Evolutionary conservation across 2,113 vertebrate genomes (phyloP), one percentile per base, ranked within the genome.

Genomic region (Cinclus cinclus): DNA sequence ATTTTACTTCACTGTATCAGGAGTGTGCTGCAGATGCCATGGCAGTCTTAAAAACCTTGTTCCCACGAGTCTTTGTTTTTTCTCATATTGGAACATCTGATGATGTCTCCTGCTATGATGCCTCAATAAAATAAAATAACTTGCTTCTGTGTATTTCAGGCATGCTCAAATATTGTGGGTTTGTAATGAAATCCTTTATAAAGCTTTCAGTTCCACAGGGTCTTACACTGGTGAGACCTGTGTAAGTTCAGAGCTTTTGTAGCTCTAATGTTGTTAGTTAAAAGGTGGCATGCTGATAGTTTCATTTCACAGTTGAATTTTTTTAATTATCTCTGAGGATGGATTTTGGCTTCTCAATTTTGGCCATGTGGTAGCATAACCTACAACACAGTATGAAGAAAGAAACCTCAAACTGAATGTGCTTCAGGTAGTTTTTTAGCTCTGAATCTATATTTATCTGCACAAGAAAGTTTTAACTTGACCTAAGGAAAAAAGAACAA

Each of bases 251-350:
- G 24, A 44, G 90, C 62, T 94, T 92, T 88, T 69, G 79, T 59
- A 63, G 28, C 81, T 85, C 79, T 87, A 62, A 87, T 93, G 88
- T 83, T 64, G 49, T 81, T 89, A 87, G 74, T 60, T 94, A 76
- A 93, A 95, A 94, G 85, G 93, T 87, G 85, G 35, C 90, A 87
- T 87, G 77, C 91, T 96, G 85, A 71, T 84, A 93, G 74, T 95
- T 96, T 87, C 68, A 95, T 97, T 97, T 97, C 95, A 95, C 95
- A 97, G 90, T 24, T 94, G 92, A 95, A 70, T 88, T 94, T 96
- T 94, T 95, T 89, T 88, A 96, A 96, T 97, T 92, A 91, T 90
- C 86, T 95, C 79, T 65, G 58, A 91, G 94, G 83, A 87, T 86
- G 69, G 71, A 91, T 92, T 95, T 97, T 95, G 83, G 74, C 83